A percentile compares a stretch with the other conserved stretches of the same genome.
phyloP scores from a whole-genome alignment of 2,113 vertebrate species.

The Thryonomys swinderianus region DNA sequence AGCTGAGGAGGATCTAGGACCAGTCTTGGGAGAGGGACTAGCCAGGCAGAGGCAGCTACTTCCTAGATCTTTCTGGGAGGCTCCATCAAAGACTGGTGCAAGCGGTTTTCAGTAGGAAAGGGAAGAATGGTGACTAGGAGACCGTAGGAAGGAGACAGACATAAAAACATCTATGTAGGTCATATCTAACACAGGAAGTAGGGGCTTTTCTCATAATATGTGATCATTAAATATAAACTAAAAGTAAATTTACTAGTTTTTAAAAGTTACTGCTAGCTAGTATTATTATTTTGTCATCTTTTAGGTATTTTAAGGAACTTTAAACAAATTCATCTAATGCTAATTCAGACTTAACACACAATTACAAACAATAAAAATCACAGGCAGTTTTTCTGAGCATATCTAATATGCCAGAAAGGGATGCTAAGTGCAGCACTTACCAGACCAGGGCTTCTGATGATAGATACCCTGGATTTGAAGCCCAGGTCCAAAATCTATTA shows the following conservation, averaged over 20 bases:
- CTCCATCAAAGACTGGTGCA: neutral
- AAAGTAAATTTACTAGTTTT: constrained; percentile 4
- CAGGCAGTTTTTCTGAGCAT: neutral
- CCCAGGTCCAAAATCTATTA: neutral
- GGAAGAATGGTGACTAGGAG: neutral
- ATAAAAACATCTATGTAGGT: neutral
- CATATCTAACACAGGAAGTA: neutral
- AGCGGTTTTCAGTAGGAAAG: neutral
- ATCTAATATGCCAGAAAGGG: neutral
- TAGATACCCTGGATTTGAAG: neutral
- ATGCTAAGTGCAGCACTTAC: neutral
- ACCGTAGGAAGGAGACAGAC: neutral
- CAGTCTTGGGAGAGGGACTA: neutral
- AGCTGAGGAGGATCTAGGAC: too few relatives aligned
- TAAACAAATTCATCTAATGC: neutral
- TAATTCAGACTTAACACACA: neutral
- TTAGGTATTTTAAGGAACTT: constrained; percentile 25
- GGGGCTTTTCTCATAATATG: neutral
- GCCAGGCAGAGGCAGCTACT: neutral
- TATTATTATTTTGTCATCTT: constrained; percentile 7
- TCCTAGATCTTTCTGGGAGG: neutral
- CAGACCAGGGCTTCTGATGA: neutral
- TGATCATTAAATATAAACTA: neutral
- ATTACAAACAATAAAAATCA: neutral
- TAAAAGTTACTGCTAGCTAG: neutral